These are phyloP conservation scores for Hippoglossus hippoglossus DNA, from an alignment of 2,797 vertebrate genomes.

Conservation along the genomic window DNA sequence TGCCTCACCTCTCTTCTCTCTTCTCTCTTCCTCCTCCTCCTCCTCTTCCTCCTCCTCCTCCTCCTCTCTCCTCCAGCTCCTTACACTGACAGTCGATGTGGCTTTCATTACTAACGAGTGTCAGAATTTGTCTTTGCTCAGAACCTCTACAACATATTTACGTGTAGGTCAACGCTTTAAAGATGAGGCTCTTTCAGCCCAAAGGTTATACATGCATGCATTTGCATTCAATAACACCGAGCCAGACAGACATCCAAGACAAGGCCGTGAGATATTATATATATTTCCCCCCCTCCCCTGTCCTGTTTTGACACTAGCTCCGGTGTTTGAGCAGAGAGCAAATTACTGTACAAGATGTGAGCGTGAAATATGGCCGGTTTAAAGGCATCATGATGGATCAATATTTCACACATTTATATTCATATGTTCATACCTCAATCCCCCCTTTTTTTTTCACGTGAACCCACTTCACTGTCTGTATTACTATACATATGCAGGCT, in stretches of 20 bases:
- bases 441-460: constrained; percentile 26
- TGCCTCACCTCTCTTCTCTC: constrained; percentile 26
- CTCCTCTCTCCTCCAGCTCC: constrained; percentile 28
- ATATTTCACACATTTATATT: constrained; percentile 83
- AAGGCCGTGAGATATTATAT: constrained; percentile 41
- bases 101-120: constrained; percentile 79
- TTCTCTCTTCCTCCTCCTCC: constrained; percentile 2
- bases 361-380: constrained; percentile 68
- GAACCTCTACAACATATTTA: constrained; percentile 81
- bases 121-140: constrained; percentile 83
- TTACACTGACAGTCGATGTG: constrained; percentile 68
- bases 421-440: constrained; percentile 71
- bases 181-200: constrained; percentile 84
- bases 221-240: constrained; percentile 81
- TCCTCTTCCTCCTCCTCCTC: background rate
- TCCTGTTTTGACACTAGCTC: constrained; percentile 68
- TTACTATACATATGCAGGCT: constrained; percentile 66
- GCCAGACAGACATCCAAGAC: constrained; percentile 62
- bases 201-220: constrained; percentile 87
- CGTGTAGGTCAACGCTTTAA: constrained; percentile 86
- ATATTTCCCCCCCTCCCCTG: constrained; percentile 25
- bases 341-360: constrained; percentile 74
- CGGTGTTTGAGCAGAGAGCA: constrained; percentile 66
- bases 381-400: constrained; percentile 75
- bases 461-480: constrained; percentile 58